Percentiles rank a stretch among this genome's conserved stretches.
phyloP scores from a whole-genome alignment of 2,113 vertebrate species.

The Aythya baeri region DNA sequence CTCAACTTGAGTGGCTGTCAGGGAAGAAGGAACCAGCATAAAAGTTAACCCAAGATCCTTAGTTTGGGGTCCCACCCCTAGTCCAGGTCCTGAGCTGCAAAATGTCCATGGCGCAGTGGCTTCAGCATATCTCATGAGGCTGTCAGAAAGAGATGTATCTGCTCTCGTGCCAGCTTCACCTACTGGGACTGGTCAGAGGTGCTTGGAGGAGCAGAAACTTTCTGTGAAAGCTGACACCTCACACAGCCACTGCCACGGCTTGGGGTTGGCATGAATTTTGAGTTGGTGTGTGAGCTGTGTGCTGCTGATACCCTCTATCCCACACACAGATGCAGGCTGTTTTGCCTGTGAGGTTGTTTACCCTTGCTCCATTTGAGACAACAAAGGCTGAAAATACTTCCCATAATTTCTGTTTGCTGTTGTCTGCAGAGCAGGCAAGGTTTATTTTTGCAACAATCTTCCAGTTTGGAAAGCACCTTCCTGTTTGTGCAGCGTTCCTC shows the following conservation, averaged over 20 bases:
- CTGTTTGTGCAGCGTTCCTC: not conserved
- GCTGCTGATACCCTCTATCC: not conserved
- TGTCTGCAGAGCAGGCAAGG: not conserved
- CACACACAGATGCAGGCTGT: not conserved
- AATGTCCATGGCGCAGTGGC: not conserved
- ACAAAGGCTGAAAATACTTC: not conserved
- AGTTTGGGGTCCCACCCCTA: accelerated
- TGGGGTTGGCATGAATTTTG: not conserved
- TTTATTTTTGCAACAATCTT: constrained; percentile 27
- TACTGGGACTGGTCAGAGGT: not conserved
- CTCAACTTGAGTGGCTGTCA: not conserved
- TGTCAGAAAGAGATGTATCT: too few relatives aligned
- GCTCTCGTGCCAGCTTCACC: not conserved
- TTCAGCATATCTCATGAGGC: accelerated
- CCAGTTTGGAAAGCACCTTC: constrained; percentile 13
- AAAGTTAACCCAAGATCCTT: not conserved
- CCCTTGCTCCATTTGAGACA: accelerated
- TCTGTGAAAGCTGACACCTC: accelerated
- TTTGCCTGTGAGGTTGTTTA: not conserved
- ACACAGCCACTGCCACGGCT: accelerated
- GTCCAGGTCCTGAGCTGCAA: accelerated
- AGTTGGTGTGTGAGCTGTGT: not conserved
- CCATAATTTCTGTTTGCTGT: constrained; percentile 15
- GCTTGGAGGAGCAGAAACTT: not conserved
- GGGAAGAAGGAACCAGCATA: not conserved